Evolutionary conservation across 2,797 vertebrate species (phyloP), one percentile per base, ranked within the genome.

Genomic region (Periparus ater): DNA sequence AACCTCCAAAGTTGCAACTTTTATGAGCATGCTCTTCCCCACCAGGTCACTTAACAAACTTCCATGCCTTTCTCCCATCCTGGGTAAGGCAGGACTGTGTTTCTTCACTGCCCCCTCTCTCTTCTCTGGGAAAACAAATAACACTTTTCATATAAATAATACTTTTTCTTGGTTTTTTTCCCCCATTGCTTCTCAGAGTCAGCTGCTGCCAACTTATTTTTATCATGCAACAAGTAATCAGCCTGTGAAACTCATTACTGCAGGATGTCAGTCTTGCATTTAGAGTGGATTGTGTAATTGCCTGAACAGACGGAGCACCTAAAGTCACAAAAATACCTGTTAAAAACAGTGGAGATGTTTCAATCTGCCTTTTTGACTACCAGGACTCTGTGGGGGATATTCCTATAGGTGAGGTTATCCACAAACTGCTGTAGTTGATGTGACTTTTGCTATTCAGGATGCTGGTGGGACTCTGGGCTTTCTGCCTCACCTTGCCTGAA

Each of bases 31-130:
- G 5, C 38, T 7, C n/a, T 97, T 76, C 70, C 44, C 38, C 48
- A 58, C 8, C 55, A 58, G 83, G 57, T 91, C 95, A 74, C 42
- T 79, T 50, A 95, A 58, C 71, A 94, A 94, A 90, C 34, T 57
- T 68, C 66, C 25, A 30, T 22, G 42, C 19, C 11, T 55, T 85
- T 42, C 26, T 75, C 15, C 36, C 21, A 11, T 20, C 26, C 32
- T 9, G 21, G 50, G 7, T 16, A 51, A 78, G 36, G 34, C 27
- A 75, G 26, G 18, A 29, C 6, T 0, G 3, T 1, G 0, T 25
- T 93, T 44, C 60, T 79, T 66, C 36, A 44, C 38, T 32, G 6
- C 6, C 6, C 11, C 6, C 9, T 60, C 9, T 55, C 25, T 74
- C 42, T 80, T 67, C 66, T 60, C 78, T 60, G 48, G 27, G 40